Conservation (phyloP, 2,113 vertebrate species). For the Oryzias melastigma region DNA sequence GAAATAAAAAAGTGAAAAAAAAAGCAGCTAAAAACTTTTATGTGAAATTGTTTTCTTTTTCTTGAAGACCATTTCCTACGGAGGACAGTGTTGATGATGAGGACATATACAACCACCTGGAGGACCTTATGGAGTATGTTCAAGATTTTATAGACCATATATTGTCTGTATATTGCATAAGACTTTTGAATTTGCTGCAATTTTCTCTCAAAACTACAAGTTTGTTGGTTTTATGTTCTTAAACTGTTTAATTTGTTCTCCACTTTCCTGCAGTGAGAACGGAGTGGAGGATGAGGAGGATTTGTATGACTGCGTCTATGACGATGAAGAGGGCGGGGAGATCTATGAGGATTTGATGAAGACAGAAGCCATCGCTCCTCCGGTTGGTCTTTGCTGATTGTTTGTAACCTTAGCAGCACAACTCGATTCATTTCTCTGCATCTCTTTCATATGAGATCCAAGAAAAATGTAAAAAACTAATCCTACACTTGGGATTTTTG, state of each 20-base stretch:
- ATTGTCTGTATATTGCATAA: no score
- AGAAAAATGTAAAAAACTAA: no score
- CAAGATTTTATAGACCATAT: no score
- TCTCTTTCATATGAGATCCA: no score
- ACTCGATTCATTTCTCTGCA: no score
- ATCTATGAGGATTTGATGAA: conserved; percentile 99
- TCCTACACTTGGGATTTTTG: no score
- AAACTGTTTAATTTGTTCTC: not conserved
- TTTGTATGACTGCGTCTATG: conserved; percentile 95
- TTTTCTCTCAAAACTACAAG: no score
- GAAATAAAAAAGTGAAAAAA: not conserved
- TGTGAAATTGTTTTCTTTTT: conserved; percentile 10
- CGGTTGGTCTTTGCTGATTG: conserved; percentile 71
- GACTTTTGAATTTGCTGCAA: no score
- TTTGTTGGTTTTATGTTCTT: not conserved
- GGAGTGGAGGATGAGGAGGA: conserved; percentile 88
- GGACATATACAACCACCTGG: conserved; percentile 93
- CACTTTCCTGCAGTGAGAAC: conserved; percentile 79
- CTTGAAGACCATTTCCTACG: conserved; percentile 87
- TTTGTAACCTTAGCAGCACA: not conserved
- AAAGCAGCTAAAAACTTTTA: not conserved
- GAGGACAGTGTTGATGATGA: conserved; percentile 91
- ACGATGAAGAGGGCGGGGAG: conserved; percentile 93
- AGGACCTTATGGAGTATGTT: conserved; percentile 95
- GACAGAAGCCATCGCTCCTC: conserved; percentile 83